Conservation (phyloP, 2,797 vertebrate species). For the Hozukius guyotensis region DNA sequence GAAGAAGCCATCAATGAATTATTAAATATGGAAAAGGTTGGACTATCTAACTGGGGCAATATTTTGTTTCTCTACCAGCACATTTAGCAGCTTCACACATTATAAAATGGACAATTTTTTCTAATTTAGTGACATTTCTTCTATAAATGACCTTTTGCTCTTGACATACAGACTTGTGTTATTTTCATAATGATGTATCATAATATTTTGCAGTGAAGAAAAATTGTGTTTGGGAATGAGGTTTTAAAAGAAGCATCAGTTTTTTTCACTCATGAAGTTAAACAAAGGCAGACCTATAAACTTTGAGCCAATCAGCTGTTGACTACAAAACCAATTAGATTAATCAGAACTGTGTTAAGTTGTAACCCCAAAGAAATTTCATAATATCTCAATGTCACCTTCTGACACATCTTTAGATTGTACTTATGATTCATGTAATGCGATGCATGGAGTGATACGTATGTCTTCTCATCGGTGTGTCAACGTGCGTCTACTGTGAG, state of each 20-base stretch:
- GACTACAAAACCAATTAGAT: neutral
- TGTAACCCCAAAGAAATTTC: conserved; percentile 29
- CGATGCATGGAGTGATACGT: neutral
- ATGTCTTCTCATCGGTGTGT: conserved; percentile 15
- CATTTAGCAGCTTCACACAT: conserved; percentile 10
- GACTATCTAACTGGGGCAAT: neutral
- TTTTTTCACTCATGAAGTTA: neutral
- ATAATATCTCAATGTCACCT: neutral
- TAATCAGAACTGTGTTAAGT: neutral
- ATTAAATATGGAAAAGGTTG: conserved; percentile 17
- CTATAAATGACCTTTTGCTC: neutral
- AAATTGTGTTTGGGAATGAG: neutral
- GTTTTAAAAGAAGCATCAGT: conserved; percentile 6
- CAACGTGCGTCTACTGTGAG: conserved; percentile 43
- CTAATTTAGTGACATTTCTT: neutral
- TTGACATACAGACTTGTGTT: neutral
- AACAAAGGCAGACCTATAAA: neutral
- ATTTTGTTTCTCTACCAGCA: neutral
- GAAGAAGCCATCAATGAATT: conserved; percentile 62
- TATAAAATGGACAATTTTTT: neutral
- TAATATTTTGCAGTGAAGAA: neutral
- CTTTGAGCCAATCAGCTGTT: conserved; percentile 1
- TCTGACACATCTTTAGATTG: neutral
- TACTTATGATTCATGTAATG: neutral
- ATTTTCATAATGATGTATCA: conserved; percentile 3